These are phyloP conservation scores for Paratilapia polleni DNA, from an alignment of 2,113 vertebrate species.

Conservation along the genomic window DNA sequence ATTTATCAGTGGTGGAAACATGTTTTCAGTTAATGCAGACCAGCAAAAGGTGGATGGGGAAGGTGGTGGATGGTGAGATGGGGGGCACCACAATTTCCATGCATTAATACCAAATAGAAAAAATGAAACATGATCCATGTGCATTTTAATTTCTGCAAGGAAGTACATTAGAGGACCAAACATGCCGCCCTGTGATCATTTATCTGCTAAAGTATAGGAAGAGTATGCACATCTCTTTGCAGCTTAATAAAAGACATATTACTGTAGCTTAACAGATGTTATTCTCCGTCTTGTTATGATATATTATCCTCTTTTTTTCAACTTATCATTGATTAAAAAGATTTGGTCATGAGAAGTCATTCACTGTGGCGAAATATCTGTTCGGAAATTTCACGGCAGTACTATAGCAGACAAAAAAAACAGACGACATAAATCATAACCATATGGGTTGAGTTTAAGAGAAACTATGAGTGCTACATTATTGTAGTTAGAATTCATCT, in stretches of 20 bases:
- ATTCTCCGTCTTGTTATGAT: conserved; percentile 27
- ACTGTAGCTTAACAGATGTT: conserved; percentile 52
- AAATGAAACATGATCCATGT: conserved; percentile 67
- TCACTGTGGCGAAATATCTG: conserved; percentile 54
- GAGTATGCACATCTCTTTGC: conserved; percentile 53
- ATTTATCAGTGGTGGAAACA: conserved; percentile 70
- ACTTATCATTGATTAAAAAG: conserved; percentile 56
- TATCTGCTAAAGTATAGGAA: conserved; percentile 54
- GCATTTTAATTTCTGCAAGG: conserved; percentile 52
- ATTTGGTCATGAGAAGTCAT: conserved; percentile 40
- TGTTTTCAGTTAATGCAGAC: conserved; percentile 72
- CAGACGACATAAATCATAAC: conserved; percentile 51
- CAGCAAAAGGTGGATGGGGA: conserved; percentile 40
- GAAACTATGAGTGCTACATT: conserved; percentile 34
- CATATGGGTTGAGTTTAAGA: conserved; percentile 57
- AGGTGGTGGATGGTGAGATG: not conserved
- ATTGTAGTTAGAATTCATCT: conserved; percentile 45
- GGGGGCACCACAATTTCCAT: conserved; percentile 17
- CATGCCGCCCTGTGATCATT: conserved; percentile 43
- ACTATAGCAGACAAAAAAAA: conserved; percentile 56
- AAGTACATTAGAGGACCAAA: conserved; percentile 42
- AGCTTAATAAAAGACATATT: conserved; percentile 57
- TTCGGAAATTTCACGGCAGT: conserved; percentile 59
- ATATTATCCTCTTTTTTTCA: not conserved
- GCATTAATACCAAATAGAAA: conserved; percentile 56